Conservation (phyloP, 2,113 vertebrate species). For the Corythoichthys intestinalis region DNA sequence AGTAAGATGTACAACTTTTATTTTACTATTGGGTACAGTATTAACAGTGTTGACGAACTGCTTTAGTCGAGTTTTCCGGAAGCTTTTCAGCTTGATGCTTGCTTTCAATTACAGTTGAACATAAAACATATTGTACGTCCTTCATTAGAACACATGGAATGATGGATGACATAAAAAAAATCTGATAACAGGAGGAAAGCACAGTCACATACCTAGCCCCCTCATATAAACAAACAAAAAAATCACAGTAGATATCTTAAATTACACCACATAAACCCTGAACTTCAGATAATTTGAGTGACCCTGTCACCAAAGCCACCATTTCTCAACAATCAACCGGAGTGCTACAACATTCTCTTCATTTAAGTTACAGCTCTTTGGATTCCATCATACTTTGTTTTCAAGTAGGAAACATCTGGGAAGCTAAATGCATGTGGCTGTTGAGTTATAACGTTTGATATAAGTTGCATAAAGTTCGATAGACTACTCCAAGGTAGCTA, state of each 20-base stretch:
- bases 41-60: slow-evolving; percentile 17
- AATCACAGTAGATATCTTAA: not conserved
- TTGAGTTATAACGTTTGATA: slow-evolving; percentile 8
- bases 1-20: slow-evolving; percentile 36
- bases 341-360: slow-evolving; percentile 22
- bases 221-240: not conserved
- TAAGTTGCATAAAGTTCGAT: not conserved
- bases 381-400: slow-evolving; percentile 16
- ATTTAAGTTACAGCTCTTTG: slow-evolving; percentile 42
- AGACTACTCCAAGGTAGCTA: not conserved
- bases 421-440: not conserved
- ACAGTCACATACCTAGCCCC: slow-evolving; percentile 45
- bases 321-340: slow-evolving; percentile 1
- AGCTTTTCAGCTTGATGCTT: not conserved
- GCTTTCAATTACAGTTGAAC: slow-evolving; percentile 2
- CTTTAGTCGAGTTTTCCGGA: slow-evolving; percentile 40
- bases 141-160: slow-evolving; percentile 1
- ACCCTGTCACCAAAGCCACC: slow-evolving; percentile 1
- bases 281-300: slow-evolving; percentile 10
- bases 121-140: not conserved
- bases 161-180: not conserved
- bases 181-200: not conserved
- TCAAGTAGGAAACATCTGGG: slow-evolving; percentile 8
- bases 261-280: slow-evolving; percentile 12
- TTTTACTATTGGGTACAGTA: slow-evolving; percentile 30